Base-by-base conservation (phyloP, 2,888 invertebrate genomes). In the Panorpa germanica region DNA sequence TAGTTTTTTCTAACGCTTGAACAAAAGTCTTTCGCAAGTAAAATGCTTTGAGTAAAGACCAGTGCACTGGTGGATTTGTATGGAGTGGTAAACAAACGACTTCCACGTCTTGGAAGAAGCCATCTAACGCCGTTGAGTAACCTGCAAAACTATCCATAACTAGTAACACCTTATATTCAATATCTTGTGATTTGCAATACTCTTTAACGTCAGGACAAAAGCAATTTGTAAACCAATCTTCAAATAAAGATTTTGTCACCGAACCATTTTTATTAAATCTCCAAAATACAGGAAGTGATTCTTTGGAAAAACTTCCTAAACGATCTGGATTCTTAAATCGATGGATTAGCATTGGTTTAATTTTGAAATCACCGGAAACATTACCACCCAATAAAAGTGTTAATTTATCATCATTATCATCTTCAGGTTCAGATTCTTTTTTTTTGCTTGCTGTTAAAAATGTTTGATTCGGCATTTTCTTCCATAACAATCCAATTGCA, bases 281-380 rank as follows among this genome's bases (percentile, higher is more conserved):
- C 34, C 34, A 32, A 5, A 19, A 13, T 5, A 34, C 34, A 19
- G 32, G 34, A n/a, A 34, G 26, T 6, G 13, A 8, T 11, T 11
- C 6, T 25, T 31, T 31, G 11, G n/a, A 5, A 13, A 17, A 25
- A 14, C 21, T 10, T 25, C 19, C 25, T 4, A 25, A 17, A 9
- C 12, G 16, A 10, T 17, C 12, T 16, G 30, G 30, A 24, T 25
- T 23, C 9, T 23, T 18, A 9, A 10, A n/a, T n/a, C 15, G 28
- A 10, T 18, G 13, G 11, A 18, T 13, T 9, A 28, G 10, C 10
- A 28, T 10, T 2, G 28, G 28, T 32, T 32, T 32, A 5, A 26
- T 8, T 28, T 28, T 28, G 8, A n/a, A 28, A 18, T 28, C 28
- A 18, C 28, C 28, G 11, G n/a, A n/a, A 11, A 19, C 28, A 18